Evolutionary conservation across 2,113 vertebrate genomes (phyloP), one percentile per base, ranked within the genome.

Genomic region (Proterorhinus semilunaris): DNA sequence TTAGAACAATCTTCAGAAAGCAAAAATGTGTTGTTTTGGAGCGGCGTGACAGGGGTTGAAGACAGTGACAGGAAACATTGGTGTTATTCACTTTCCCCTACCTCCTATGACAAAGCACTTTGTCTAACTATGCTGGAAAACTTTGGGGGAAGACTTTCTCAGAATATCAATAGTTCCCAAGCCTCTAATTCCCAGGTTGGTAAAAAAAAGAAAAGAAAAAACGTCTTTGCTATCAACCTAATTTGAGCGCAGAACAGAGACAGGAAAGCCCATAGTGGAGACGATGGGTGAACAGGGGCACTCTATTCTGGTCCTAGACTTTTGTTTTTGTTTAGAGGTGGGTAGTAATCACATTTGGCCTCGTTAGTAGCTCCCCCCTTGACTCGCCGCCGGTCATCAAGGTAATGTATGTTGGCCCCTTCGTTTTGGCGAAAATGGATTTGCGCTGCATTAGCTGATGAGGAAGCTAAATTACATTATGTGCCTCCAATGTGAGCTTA

Each of bases 391-490:
- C 77, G 77, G 81, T 90, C 86, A 92, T 92, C 90, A 91, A 83
- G 90, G 85, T 92, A 92, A 92, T 92, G 91, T 92, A 92, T 90
- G 89, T 89, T 21, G 88, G 89, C 72, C 83, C 86, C 90, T 89
- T 86, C 85, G 87, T 90, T 91, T 88, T 75, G 83, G 80, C 46
- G 72, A 91, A 93, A 93, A 91, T 87, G 87, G 90, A 93, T 93
- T 93, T 92, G 84, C 69, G 71, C 89, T 92, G 87, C 93, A 93
- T 93, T 93, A 93, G 91, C 90, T 91, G 91, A 93, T 93, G 91
- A 93, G 84, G 87, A 86, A 85, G 81, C 82, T 89, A 91, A 91
- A 93, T 91, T 84, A 86, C 89, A 93, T 93, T 93, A 93, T 75
- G 76, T 82, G 42, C 69, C 72, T 83, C 63, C 87, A 92, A 91